Evolutionary conservation across 2,888 invertebrate genomes (phyloP).

Genomic region (Atrina japonica): DNA sequence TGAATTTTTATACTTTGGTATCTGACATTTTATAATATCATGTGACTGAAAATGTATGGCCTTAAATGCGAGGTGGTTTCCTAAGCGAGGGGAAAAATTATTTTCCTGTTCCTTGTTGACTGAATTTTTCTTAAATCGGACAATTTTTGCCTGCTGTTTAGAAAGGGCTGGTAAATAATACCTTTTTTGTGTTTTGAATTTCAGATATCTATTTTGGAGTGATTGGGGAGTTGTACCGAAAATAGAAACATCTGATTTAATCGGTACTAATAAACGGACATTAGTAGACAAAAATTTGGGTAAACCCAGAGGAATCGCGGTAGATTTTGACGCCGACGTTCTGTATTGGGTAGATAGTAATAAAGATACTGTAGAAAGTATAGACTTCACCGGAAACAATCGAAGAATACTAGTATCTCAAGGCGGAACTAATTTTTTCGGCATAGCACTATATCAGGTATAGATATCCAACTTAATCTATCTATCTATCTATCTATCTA

Average conservation of each 20-base stretch:
- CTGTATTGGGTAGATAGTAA: constrained; percentile 94
- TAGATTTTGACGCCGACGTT: constrained; percentile 86
- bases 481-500: too few species aligned
- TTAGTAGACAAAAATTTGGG: constrained; percentile 61
- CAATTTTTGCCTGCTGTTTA: too few species aligned
- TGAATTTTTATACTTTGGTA: too few species aligned
- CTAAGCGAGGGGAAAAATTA: too few species aligned
- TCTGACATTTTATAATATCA: background rate
- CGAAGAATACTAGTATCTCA: constrained; percentile 80
- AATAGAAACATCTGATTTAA: constrained; percentile 71
- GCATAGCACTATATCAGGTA: constrained; percentile 69
- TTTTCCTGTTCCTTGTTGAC: too few species aligned
- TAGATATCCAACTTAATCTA: too few species aligned
- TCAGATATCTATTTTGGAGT: constrained; percentile 75
- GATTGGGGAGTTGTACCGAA: constrained; percentile 72
- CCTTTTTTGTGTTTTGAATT: too few species aligned
- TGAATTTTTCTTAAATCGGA: too few species aligned
- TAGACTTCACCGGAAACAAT: constrained; percentile 88
- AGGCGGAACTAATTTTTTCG: constrained; percentile 66
- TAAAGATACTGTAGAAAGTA: constrained; percentile 89
- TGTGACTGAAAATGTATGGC: background rate
- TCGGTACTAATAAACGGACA: constrained; percentile 67
- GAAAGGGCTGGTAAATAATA: too few species aligned
- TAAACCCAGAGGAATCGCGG: constrained; percentile 85
- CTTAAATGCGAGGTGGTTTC: too few species aligned